Base-by-base conservation (phyloP, 1,140 invertebrate genomes). In the Diachasma alloeum region DNA sequence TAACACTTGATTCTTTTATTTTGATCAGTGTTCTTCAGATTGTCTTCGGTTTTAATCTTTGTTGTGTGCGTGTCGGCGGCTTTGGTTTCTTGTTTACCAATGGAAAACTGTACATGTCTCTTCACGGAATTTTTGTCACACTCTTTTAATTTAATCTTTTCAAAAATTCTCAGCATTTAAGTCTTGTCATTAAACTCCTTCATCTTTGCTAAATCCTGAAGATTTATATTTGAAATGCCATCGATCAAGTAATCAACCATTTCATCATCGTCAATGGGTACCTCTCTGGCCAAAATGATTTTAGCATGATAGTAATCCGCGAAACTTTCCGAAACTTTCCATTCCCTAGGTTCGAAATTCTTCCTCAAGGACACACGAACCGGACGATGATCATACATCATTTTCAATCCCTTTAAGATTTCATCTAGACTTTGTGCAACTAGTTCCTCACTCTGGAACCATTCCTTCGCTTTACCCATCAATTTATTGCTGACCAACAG, bases 181-280 rank as follows among this genome's bases (percentile, higher is more conserved):
- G 44, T 56, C 26, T 77, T 72, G 13, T 13, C 66, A 9, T 9
- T 4, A 36, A 76, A 76, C n/a, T 76, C 75, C 63, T 76, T 76
- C 68, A 77, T 77, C 31, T 56, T 72, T 66, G 75, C 75, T 44
- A 72, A 66, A 48, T 77, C 70, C 19, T 77, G 70, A 42, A 77
- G 53, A 67, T 77, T 31, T 0, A 72, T 69, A 36, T 39, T 72
- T 0, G 75, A 69, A 72, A 77, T 77, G 31, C 77, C 77, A 22
- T 78, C 73, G 39, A 78, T 78, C 6, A 78, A 44, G 48, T 78
- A 78, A 72, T 78, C 76, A 36, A 74, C 66, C 17, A 78, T 70
- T 71, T 78, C 77, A 71, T 72, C 68, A 0, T 75, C 77, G 15
- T 48, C 67, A 37, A 78, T 75, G 3, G 68, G 77, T 19, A 78